Percentiles rank a stretch among this genome's conserved stretches.
Evolutionary conservation across 2,888 invertebrate genomes (phyloP).

Genomic region (Chaetogeoica ovagalla): DNA sequence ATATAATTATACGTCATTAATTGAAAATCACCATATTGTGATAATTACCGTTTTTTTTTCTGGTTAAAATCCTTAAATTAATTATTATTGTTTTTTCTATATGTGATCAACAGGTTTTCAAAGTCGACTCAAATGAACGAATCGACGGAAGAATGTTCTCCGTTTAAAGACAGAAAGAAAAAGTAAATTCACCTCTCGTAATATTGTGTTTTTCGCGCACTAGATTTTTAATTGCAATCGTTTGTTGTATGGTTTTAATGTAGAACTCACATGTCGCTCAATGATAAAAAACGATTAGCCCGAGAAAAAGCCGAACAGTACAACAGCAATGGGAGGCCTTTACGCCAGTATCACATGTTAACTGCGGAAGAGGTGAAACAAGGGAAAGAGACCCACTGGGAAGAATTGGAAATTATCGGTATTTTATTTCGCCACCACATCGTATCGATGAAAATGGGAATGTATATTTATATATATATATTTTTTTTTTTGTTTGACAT

Average conservation of each 20-base stretch:
- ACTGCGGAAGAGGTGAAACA: constrained; percentile 88
- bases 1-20: background rate
- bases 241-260: background rate
- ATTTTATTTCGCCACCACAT: constrained; percentile 40
- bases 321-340: constrained; percentile 36
- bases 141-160: constrained; percentile 48
- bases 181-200: constrained; percentile 14
- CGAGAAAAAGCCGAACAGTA: constrained; percentile 49
- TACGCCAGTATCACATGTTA: constrained; percentile 85
- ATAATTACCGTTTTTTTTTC: background rate
- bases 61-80: background rate
- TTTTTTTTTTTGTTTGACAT: constrained; percentile 2
- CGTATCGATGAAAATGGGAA: background rate
- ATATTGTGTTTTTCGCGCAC: background rate
- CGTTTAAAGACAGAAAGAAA: constrained; percentile 51
- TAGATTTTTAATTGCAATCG: background rate
- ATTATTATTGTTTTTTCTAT: constrained; percentile 4
- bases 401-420: constrained; percentile 85
- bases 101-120: constrained; percentile 14
- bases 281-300: constrained; percentile 46
- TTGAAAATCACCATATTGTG: background rate
- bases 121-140: constrained; percentile 43
- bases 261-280: constrained; percentile 48
- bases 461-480: background rate
- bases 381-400: constrained; percentile 91